Base-by-base conservation (phyloP, 1,140 invertebrate genomes). In the Reticulitermes speratus region DNA sequence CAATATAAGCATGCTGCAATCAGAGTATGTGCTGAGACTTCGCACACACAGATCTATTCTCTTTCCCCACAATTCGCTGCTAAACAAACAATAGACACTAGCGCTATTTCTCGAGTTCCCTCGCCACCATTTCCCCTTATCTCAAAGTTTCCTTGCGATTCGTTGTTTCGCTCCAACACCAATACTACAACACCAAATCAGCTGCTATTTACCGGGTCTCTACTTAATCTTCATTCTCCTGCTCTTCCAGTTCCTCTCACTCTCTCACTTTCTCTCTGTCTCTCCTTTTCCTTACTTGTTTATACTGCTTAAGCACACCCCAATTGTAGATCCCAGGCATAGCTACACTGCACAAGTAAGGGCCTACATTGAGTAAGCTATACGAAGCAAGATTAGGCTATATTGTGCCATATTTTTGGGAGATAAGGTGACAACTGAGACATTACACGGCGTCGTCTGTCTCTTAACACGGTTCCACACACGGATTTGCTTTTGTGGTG, bases 141-240 rank as follows among this genome's bases (percentile, higher is more conserved):
- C 65, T 75, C 65, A 75, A 75, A 75, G 65, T 75, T 75, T 75
- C 65, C 65, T 75, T 14, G 65, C 65, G n/a, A n/a, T 6, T 25
- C 65, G 65, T 75, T 75, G 65, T 75, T 75, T 75, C 65, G 65
- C 65, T 25, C 65, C 65, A 75, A 75, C 65, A 75, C 65, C 14
- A 75, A 75, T 75, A 75, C 65, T 75, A 55, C 84, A 65, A 65
- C 84, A 84, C 84, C 44, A 84, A 84, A 84, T 84, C 84, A 84
- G 44, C 84, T 55, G 44, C 84, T 84, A 55, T 84, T 84, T 84
- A 84, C 84, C 59, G 84, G 48, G 84, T 65, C 25, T 52, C 84
- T 84, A 84, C 84, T 84, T 84, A 84, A 84, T 84, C 84, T 84
- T 84, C 84, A 84, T 84, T 84, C 84, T 55, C 83, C 25, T 75